These are phyloP conservation scores for Coleophora deauratella DNA, from an alignment of 2,888 invertebrate genomes.

Conservation along the genomic window DNA sequence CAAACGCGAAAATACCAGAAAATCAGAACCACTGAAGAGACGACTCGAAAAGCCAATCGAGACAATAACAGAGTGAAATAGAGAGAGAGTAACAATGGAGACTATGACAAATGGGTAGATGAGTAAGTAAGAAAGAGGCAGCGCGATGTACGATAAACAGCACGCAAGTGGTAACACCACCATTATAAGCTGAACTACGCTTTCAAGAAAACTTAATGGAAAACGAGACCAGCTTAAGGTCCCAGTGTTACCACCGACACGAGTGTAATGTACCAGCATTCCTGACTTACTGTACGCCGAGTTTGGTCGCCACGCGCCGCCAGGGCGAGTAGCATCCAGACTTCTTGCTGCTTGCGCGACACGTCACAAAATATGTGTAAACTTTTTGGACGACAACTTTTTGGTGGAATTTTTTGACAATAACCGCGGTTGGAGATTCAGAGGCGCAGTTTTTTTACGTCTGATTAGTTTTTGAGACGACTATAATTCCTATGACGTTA, in stretches of 20 bases:
- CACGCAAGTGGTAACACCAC: no score
- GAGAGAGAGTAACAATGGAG: slow-evolving; percentile 24
- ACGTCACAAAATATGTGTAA: slow-evolving; percentile 54
- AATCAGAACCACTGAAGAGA: slow-evolving; percentile 25
- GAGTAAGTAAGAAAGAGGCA: slow-evolving; percentile 51
- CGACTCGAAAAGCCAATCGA: slow-evolving; percentile 18
- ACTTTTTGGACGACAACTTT: slow-evolving; percentile 43
- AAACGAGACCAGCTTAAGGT: no score
- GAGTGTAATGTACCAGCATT: slow-evolving; percentile 42
- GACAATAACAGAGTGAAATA: slow-evolving; percentile 22
- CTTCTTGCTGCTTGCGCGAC: slow-evolving; percentile 75
- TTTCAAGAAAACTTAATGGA: no score
- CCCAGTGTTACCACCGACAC: no score
- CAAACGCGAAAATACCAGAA: slow-evolving; percentile 22
- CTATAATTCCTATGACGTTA: no score
- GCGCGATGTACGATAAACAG: no score
- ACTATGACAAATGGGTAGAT: slow-evolving; percentile 41
- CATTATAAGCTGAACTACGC: no score
- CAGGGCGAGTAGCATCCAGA: slow-evolving; percentile 90
- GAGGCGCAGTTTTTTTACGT: neutral
- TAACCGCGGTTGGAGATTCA: slow-evolving; percentile 1
- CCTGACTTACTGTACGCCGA: slow-evolving; percentile 94
- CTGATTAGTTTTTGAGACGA: slow-evolving; percentile 1
- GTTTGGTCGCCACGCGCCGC: slow-evolving; percentile 94
- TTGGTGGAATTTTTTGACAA: no score